Conservation (phyloP, 2,888 invertebrate species). For the Agrochola litura region DNA sequence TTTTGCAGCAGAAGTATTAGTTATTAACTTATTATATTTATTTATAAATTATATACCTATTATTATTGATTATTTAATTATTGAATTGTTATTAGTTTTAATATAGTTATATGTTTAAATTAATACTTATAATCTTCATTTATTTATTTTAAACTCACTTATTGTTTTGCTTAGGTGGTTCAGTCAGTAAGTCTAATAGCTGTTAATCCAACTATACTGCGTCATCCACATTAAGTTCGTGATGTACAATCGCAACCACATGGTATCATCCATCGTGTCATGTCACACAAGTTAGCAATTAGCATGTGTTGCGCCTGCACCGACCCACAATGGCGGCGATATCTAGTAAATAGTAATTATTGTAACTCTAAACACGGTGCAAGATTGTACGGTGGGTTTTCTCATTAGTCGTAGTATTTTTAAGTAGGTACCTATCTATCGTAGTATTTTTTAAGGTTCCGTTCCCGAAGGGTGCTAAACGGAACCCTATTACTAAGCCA, state of each 20-base stretch:
- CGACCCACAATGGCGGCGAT: constrained; percentile 20
- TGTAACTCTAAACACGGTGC: background rate
- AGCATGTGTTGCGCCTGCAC: constrained; percentile 37
- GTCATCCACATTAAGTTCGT: background rate
- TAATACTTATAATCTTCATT: too few relatives aligned
- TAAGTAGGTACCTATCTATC: background rate
- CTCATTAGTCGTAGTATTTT: background rate
- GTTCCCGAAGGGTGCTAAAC: too few relatives aligned
- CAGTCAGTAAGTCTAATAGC: background rate
- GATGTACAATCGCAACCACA: constrained; percentile 18
- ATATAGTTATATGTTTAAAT: too few relatives aligned
- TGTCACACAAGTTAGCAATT: constrained; percentile 40
- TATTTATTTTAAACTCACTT: too few relatives aligned
- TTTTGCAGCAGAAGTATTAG: too few relatives aligned
- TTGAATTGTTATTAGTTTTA: too few relatives aligned
- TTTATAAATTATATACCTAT: too few relatives aligned
- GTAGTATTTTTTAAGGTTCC: background rate
- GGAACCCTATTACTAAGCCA: too few relatives aligned
- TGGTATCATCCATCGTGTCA: constrained; percentile 14
- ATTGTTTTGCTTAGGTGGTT: too few relatives aligned
- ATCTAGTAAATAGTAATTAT: constrained; percentile 45
- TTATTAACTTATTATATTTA: too few relatives aligned
- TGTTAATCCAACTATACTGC: background rate
- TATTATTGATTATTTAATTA: too few relatives aligned
- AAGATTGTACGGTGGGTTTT: background rate